Evolutionary conservation across 2,797 vertebrate species (phyloP).

Genomic region (Lacerta agilis): DNA sequence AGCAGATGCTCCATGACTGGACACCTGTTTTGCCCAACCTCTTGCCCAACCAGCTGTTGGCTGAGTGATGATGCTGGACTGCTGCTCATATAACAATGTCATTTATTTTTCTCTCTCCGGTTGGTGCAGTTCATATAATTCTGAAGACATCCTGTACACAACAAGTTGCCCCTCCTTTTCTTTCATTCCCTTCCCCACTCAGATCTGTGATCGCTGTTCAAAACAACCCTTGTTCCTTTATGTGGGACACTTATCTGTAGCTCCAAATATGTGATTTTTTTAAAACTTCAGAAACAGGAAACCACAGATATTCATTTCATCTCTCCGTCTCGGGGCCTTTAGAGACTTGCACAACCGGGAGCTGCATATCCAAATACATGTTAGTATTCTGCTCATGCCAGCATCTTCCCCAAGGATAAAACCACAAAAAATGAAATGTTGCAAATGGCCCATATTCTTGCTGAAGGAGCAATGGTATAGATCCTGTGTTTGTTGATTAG

Average conservation of each 20-base stretch:
- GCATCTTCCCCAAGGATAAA: conserved; percentile 1
- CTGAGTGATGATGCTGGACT: too few species aligned
- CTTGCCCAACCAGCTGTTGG: too few species aligned
- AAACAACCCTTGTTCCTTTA: background rate
- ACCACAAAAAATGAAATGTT: background rate
- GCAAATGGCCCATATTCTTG: background rate
- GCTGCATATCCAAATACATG: conserved; percentile 1
- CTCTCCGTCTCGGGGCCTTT: background rate
- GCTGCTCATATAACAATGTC: too few species aligned
- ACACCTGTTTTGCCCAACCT: too few species aligned
- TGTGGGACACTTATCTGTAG: background rate
- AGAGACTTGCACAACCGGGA: background rate
- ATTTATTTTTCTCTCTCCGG: too few species aligned
- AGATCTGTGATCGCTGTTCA: background rate
- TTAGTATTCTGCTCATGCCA: background rate
- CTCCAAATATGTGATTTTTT: background rate
- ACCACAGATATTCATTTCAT: background rate
- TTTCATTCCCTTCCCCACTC: background rate
- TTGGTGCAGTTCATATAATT: too few species aligned
- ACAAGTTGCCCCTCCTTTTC: background rate
- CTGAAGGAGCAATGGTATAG: conserved; percentile 24
- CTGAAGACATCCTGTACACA: background rate
- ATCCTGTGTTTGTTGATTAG: conserved; percentile 29
- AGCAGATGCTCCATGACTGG: too few species aligned
- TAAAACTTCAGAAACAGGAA: background rate